A percentile compares a stretch with the other conserved stretches of the same genome.
Conservation (phyloP, 2,113 vertebrate genomes). For the Fulmarus glacialis region DNA sequence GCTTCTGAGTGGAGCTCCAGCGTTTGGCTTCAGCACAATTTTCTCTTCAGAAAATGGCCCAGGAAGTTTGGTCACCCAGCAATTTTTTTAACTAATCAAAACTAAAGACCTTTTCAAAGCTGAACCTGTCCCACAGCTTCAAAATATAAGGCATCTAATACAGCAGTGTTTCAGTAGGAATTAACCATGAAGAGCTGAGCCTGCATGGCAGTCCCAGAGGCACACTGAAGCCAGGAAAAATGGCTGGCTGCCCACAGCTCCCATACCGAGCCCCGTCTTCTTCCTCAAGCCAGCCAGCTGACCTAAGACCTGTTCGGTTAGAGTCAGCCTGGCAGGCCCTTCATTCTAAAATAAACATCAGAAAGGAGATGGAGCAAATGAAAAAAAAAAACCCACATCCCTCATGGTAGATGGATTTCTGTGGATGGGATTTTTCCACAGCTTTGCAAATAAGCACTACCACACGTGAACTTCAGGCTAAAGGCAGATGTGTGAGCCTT, state of each 20-base stretch:
- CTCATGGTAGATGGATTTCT: neutral
- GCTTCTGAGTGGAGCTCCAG: neutral
- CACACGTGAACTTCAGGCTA: rapidly evolving
- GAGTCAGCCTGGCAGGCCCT: neutral
- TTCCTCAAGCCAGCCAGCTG: neutral
- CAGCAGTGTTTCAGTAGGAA: neutral
- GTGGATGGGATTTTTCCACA: neutral
- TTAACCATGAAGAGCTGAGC: neutral
- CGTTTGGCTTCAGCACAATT: neutral
- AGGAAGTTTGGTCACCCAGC: neutral
- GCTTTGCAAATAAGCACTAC: neutral
- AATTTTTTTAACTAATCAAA: neutral
- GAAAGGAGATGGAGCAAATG: neutral
- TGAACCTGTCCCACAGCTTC: neutral
- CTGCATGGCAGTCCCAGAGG: neutral
- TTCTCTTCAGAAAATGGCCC: neutral
- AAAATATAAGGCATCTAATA: neutral
- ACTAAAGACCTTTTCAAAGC: neutral
- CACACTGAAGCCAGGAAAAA: rapidly evolving
- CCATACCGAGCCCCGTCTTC: neutral
- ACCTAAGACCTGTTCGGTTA: rapidly evolving
- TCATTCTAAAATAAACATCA: neutral
- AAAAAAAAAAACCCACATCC: neutral
- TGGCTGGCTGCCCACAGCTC: neutral
- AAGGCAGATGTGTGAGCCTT: neutral